Evolutionary conservation across 2,797 vertebrate species (phyloP), one percentile per base, ranked within the genome.

Genomic region (Chromobotia macracanthus): DNA sequence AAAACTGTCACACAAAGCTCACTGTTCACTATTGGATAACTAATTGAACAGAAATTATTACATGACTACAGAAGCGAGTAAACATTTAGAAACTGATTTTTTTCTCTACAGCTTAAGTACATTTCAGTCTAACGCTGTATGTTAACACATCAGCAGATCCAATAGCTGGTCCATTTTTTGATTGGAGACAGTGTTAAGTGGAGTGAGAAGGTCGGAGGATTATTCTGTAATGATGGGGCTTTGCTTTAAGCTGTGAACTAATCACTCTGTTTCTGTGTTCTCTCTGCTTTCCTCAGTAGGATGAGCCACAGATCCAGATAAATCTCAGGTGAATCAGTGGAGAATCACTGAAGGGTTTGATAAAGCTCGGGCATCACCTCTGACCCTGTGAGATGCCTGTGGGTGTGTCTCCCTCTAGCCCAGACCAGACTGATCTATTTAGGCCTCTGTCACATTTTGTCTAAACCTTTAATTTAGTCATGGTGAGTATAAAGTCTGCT

Each of bases 161-260:
- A 65, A 53, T 51, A 35, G 56, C 31, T 50, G 35, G 21, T 18
- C 44, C 21, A 5, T 48, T 50, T 77, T 48, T 35, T 68, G 56
- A 78, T 38, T 63, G 44, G 61, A 70, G 11, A 25, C 5, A 21
- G 41, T 31, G 55, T 18, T 70, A 63, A 76, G 50, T 66, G 18
- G 80, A 53, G 80, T 56, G 69, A 73, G 60, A 79, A 79, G 60
- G 66, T 41, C 67, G 75, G 16, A 63, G 28, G 75, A 73, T 80
- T 70, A 58, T 15, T 68, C 18, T 56, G 31, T 79, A 55, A 82
- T 80, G 12, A 83, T 46, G 38, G 23, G 70, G 73, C 71, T 83
- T 51, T 61, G 55, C 75, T 83, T 53, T 71, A 84, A 78, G 48
- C 75, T 31, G 3, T 7, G 50, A 41, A 44, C 74, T 82, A 84